Conservation (phyloP, 2,797 vertebrate genomes). For the Ara ararauna region DNA sequence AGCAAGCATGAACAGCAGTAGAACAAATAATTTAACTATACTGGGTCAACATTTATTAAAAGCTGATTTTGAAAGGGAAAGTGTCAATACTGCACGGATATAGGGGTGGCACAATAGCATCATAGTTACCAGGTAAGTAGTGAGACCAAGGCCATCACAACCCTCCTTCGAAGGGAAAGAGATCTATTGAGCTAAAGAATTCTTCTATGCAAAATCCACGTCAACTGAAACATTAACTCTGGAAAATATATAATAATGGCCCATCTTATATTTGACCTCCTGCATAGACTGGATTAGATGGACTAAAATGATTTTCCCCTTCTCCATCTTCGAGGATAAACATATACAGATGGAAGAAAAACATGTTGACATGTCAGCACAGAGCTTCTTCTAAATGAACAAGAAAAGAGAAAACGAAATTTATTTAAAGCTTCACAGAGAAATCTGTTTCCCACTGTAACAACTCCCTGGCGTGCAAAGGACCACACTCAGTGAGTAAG, state of each 20-base stretch:
- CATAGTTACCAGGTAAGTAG: not conserved
- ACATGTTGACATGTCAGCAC: conserved; percentile 54
- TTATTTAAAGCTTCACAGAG: conserved; percentile 51
- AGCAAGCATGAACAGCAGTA: not conserved
- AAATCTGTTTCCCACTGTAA: conserved; percentile 47
- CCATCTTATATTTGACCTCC: not conserved
- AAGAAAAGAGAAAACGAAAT: not conserved
- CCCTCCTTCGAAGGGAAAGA: not conserved
- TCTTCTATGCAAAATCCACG: not conserved
- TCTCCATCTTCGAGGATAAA: conserved; percentile 8
- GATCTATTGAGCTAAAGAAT: not conserved
- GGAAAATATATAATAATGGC: not conserved
- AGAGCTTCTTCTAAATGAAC: conserved; percentile 30
- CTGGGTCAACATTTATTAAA: not conserved
- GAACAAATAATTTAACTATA: not conserved
- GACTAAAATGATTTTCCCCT: not conserved
- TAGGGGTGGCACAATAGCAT: not conserved
- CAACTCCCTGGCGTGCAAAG: conserved; percentile 38
- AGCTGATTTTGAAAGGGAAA: not conserved
- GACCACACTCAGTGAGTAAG: conserved; percentile 5
- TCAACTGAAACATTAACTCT: not conserved
- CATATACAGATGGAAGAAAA: conserved; percentile 46
- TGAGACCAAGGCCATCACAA: not conserved
- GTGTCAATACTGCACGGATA: not conserved
- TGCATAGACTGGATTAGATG: not conserved